Conservation (phyloP, 2,797 vertebrate species). For the Dendrocincla fuliginosa region DNA sequence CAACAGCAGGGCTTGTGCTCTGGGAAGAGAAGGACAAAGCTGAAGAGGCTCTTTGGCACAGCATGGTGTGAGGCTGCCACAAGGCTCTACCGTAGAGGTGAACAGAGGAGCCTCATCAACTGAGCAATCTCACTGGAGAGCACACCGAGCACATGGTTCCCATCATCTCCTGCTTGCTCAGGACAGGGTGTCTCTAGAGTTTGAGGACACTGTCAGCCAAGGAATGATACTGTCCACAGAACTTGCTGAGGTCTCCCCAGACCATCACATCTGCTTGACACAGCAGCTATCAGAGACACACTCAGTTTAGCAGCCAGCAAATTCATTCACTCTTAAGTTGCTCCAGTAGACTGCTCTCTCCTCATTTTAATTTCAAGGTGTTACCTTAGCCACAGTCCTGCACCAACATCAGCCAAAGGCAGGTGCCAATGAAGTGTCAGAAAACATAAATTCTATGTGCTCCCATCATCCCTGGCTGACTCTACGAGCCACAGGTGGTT, state of each 20-base stretch:
- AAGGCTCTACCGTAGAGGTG: background rate
- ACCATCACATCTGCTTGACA: background rate
- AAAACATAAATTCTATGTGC: background rate
- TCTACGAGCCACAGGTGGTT: background rate
- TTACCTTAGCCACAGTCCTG: background rate
- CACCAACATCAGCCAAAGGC: background rate
- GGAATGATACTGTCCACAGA: background rate
- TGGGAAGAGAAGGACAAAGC: conserved; percentile 64
- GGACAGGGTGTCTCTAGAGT: background rate
- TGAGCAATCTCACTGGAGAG: background rate
- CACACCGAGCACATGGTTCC: background rate
- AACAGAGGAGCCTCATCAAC: background rate
- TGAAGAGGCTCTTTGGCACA: background rate
- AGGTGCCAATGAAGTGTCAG: background rate
- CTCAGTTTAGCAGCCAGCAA: background rate
- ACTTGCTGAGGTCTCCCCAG: background rate
- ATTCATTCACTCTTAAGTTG: background rate
- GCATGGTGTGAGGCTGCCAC: background rate
- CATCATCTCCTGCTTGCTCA: background rate
- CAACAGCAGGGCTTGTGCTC: conserved; percentile 78
- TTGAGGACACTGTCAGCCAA: background rate
- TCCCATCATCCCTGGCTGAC: background rate
- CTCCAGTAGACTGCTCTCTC: background rate
- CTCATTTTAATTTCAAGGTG: background rate
- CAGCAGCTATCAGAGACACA: background rate